Conservation (phyloP, 2,113 vertebrate species). For the Zootoca vivipara region DNA sequence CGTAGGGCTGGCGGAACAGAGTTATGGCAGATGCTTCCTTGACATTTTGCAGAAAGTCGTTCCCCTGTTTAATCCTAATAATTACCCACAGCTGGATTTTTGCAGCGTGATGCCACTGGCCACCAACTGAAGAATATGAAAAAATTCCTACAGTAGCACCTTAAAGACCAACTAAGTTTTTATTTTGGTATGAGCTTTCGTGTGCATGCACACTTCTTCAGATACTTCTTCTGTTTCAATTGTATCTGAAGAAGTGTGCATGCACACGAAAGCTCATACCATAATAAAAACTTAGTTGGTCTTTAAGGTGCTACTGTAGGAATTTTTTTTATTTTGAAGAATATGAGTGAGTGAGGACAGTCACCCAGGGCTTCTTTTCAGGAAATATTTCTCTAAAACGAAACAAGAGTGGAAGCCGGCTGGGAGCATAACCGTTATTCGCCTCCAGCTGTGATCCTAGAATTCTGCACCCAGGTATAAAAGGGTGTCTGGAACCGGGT, state of each 20-base stretch:
- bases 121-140: constrained; percentile 38
- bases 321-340: too few species aligned
- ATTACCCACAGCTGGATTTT: constrained; percentile 49
- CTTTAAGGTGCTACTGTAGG: too few species aligned
- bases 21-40: background rate
- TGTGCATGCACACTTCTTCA: too few species aligned
- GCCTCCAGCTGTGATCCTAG: background rate
- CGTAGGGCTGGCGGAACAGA: too few species aligned
- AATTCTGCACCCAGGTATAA: background rate
- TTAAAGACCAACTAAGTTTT: too few species aligned
- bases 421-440: too few species aligned
- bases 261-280: too few species aligned
- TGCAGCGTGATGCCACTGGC: constrained; percentile 58
- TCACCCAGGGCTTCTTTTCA: constrained; percentile 45
- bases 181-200: too few species aligned
- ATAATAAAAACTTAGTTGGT: too few species aligned
- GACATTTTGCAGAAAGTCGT: constrained; percentile 61
- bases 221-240: too few species aligned
- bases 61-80: constrained; percentile 47
- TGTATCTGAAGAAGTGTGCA: too few species aligned
- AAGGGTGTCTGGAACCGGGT: background rate
- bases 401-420: background rate
- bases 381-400: constrained; percentile 20
- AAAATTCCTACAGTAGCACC: too few species aligned
- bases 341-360: constrained; percentile 27